Base-by-base conservation (phyloP, 2,888 invertebrate species). In the Oligia fasciuncula region DNA sequence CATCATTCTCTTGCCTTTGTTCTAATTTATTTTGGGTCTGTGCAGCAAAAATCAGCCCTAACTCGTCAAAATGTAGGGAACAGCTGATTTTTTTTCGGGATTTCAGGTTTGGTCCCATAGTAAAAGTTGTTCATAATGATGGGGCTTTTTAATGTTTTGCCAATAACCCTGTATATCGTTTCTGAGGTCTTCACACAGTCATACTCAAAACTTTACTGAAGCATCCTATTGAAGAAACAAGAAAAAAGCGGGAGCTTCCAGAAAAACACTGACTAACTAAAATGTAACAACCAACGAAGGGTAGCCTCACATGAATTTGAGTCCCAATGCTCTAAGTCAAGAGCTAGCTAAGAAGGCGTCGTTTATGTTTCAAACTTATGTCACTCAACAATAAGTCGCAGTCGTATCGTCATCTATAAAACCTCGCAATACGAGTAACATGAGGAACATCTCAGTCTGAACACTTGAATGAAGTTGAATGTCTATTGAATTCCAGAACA, bases 381-480 rank as follows among this genome's bases (percentile, higher is more conserved):
- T 40, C n/a, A 23, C 57, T n/a, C 49, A 63, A 57, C 40, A n/a
- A 49, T 23, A 5, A 49, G 2, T 81, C 67, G 71, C 13, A 13
- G 23, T 78, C 85, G 86, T 63, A 19, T 77, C 88, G 88, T 65
- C 2, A 13, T 2, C 43, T 71, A 73, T 85, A 85, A 85, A 84
- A 40, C n/a, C 1, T 14, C 63, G 60, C 66, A 85, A 87, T 73
- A 40, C 40, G 40, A 5, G 40, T 40, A 81, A 77, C 74, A 81
- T 57, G 60, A 57, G 43, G 75, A 76, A 80, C 81, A 66, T 75
- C 81, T 71, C 88, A 63, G 73, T 57, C 62, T 80, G 73, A 75
- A 85, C 73, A 73, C 81, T 85, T 63, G 77, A 85, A 87, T 74
- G 62, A 63, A 72, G 69, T 54, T 77, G 69, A 81, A 87, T 73